A percentile compares a stretch with the other conserved stretches of the same genome.
phyloP scores from a whole-genome alignment of 2,113 vertebrate genomes.

The Gymnorhina tibicen region DNA sequence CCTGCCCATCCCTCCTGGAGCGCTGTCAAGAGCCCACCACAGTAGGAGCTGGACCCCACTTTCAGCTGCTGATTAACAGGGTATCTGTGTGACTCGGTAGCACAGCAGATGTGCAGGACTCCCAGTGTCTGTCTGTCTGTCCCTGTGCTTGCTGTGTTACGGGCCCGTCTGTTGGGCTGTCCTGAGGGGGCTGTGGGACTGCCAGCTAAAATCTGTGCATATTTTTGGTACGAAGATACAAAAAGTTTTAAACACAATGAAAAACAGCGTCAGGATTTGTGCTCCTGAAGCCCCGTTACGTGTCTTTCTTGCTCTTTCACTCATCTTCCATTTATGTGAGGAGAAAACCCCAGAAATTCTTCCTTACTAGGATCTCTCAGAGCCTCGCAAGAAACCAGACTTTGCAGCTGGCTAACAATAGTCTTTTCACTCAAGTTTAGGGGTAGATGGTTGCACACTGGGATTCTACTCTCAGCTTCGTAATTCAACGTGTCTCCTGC shows the following conservation, averaged over 20 bases:
- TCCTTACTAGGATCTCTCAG: background rate
- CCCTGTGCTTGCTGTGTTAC: background rate
- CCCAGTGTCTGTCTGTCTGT: background rate
- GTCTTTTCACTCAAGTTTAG: background rate
- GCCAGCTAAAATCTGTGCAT: accelerated
- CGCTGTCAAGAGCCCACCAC: background rate
- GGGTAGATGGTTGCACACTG: background rate
- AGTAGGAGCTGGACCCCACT: background rate
- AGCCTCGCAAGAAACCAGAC: background rate
- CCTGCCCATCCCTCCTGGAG: background rate
- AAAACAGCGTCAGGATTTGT: background rate
- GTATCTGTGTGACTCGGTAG: background rate
- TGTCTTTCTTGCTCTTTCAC: background rate
- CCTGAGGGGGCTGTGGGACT: background rate
- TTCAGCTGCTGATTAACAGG: background rate
- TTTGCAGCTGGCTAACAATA: background rate
- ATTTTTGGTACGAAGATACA: background rate
- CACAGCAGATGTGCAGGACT: background rate
- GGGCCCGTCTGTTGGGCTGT: background rate
- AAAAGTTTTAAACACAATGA: background rate
- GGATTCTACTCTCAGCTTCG: background rate
- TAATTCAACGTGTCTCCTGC: background rate
- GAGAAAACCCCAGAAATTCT: background rate
- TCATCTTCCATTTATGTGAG: background rate
- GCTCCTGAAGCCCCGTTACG: background rate